phyloP scores from a whole-genome alignment of 2,797 vertebrate species.

The Apodemus agrarius region DNA sequence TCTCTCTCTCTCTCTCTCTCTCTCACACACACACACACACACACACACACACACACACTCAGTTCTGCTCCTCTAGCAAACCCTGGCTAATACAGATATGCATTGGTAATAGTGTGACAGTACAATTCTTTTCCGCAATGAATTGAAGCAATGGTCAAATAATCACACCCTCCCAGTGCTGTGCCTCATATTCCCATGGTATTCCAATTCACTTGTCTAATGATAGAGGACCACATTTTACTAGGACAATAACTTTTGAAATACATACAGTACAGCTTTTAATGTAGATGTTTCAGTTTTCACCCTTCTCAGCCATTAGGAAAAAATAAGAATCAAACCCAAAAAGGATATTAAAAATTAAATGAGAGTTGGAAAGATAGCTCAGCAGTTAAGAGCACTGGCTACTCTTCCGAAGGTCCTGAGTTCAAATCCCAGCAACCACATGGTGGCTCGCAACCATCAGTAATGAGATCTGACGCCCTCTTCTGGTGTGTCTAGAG shows the following conservation, averaged over 20 bases:
- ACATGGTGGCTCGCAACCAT: too few species aligned
- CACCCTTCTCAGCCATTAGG: background rate
- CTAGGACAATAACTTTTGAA: background rate
- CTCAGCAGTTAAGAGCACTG: too few species aligned
- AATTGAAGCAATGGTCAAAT: background rate
- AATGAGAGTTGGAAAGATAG: background rate
- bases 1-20: too few species aligned
- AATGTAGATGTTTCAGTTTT: background rate
- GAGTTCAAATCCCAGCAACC: too few species aligned
- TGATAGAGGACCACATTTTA: background rate
- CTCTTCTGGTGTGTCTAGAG: too few species aligned
- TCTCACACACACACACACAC: background rate
- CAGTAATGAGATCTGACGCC: too few species aligned
- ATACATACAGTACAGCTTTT: background rate
- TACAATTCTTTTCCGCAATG: background rate
- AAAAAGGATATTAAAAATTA: slow-evolving; percentile 25
- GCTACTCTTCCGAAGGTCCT: too few species aligned
- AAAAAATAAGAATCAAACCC: background rate
- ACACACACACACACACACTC: background rate
- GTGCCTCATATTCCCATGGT: background rate
- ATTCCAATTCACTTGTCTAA: background rate
- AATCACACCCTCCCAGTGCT: background rate
- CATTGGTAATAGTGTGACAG: background rate
- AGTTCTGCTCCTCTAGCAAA: background rate
- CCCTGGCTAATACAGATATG: background rate